phyloP scores from a whole-genome alignment of 2,113 vertebrate genomes.

The cattle (Bos taurus) region ARS-UCD2.0 NC_037338.1:12071001-12071500 shows the following conservation, averaged over 20 bases:
- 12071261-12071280: not conserved
- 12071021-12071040: not conserved
- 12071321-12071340: not conserved
- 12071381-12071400: not conserved
- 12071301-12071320: not conserved
- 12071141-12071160: not conserved
- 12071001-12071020: not conserved
- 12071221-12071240: not conserved
- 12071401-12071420: not conserved
- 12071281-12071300: not conserved
- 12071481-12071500: not conserved
- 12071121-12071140: not conserved
- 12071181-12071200: not conserved
- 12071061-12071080: not conserved
- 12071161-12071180: not conserved
- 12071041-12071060: not conserved
- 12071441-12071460: not conserved
- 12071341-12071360: not conserved
- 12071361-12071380: not conserved
- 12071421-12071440: not conserved
- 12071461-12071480: not conserved
- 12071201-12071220: not conserved
- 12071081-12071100: not conserved
- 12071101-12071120: not conserved
- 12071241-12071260: not conserved